phyloP scores from a whole-genome alignment of 1,140 invertebrate species.

The Cyrtorhinus lividipennis region DNA sequence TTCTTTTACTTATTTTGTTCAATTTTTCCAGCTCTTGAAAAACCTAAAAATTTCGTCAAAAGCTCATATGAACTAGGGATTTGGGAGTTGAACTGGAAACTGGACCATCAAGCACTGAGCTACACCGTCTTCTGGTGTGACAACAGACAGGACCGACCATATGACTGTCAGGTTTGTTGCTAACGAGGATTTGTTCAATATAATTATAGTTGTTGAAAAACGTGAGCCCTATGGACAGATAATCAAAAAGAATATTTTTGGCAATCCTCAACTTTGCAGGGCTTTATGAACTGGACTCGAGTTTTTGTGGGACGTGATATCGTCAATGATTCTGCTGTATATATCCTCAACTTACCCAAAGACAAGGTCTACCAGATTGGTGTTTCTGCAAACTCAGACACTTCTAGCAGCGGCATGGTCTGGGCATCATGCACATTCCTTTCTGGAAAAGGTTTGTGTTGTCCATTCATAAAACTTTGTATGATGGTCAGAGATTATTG shows the following conservation, averaged over 20 bases:
- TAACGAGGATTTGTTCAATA: too few relatives aligned
- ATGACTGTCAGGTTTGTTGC: conserved; percentile 44
- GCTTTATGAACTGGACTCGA: conserved; percentile 40
- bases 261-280: conserved; percentile 28
- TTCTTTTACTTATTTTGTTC: background rate
- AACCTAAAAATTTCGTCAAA: conserved; percentile 46
- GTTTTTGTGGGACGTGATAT: conserved; percentile 26
- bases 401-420: conserved; percentile 52
- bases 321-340: conserved; percentile 30
- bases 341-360: conserved; percentile 36
- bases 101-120: conserved; percentile 30
- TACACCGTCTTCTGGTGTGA: conserved; percentile 65
- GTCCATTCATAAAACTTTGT: too few relatives aligned
- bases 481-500: too few relatives aligned
- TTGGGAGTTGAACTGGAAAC: conserved; percentile 56
- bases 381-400: conserved; percentile 49
- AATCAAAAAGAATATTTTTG: background rate
- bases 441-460: conserved; percentile 37
- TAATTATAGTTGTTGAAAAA: too few relatives aligned
- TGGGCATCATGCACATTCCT: conserved; percentile 61
- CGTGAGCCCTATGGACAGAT: too few relatives aligned
- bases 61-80: conserved; percentile 46
- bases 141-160: conserved; percentile 39
- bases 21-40: conserved; percentile 30
- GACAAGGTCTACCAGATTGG: conserved; percentile 47